Base-by-base conservation (phyloP, 2,888 invertebrate genomes). In the Seladonia tumulorum region DNA sequence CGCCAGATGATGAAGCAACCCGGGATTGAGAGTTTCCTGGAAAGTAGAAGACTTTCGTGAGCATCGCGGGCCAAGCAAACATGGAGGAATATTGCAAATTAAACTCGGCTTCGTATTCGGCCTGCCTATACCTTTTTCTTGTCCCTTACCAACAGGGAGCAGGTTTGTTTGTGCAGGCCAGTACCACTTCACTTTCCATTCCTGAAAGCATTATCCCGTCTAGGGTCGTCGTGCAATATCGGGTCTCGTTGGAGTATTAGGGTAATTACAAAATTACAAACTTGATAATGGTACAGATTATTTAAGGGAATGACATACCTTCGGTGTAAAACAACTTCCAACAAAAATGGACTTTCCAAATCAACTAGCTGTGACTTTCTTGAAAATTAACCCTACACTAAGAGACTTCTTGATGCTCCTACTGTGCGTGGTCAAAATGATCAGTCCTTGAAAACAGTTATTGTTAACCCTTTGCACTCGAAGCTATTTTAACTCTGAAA, bases 11-110 rank as follows among this genome's bases (percentile, higher is more conserved):
- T 66, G 76, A 76, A 60, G 66, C 83, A 57, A 76, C 72, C 42
- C 66, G 25, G 72, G 76, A 74, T 60, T 82, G 80, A 68, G 79
- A 85, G 83, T 68, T 82, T 85, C 80, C 80, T 77, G 81, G 81
- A 83, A 89, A 82, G 86, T 87, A 82, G 87, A 73, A 79, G 85
- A 89, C 85, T 83, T 90, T 89, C 76, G 76, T 75, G 86, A 88
- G 87, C 87, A 82, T 80, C 85, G 81, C 74, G 83, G 83, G 71
- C 87, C 82, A 81, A 83, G 86, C 84, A 89, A 90, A 89, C 89
- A 89, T 85, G 53, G 53, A 22, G 90, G 87, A 88, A 90, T 89
- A 88, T 90, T 88, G 88, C 87, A 90, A 90, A 90, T 90, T 89
- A 90, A 89, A 86, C 88, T 86, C 79, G 68, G 81, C 75, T 72